A percentile compares a stretch with the other conserved stretches of the same genome.
Evolutionary conservation across 1,140 invertebrate genomes (phyloP).

Genomic region (Cyphomyrmex costatus): DNA sequence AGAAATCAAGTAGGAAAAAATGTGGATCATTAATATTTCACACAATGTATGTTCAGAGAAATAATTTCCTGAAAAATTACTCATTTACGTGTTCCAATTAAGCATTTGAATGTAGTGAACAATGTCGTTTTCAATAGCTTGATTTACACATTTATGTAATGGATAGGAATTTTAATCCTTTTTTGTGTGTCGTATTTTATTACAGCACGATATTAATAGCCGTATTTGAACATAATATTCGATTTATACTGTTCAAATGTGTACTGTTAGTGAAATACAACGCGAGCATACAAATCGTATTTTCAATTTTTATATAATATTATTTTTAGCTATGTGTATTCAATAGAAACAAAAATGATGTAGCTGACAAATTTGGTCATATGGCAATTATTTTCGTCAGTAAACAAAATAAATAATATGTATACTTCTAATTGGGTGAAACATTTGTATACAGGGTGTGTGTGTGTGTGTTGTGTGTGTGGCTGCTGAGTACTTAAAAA

Average conservation of each 20-base stretch:
- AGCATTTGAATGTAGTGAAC: constrained; percentile 1
- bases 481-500: too few species aligned
- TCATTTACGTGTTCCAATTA: constrained; percentile 44
- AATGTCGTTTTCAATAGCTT: neutral
- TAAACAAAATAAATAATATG: neutral
- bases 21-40: constrained; percentile 53
- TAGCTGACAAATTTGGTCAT: neutral
- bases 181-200: neutral
- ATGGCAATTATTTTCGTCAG: neutral
- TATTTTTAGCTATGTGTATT: constrained; percentile 19
- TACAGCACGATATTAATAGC: neutral
- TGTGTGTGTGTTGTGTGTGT: too few species aligned
- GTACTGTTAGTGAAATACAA: neutral
- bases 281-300: neutral
- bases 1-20: constrained; percentile 27
- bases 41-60: neutral
- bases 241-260: neutral
- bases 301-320: constrained; percentile 11
- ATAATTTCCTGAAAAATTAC: constrained; percentile 53
- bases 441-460: neutral
- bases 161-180: constrained; percentile 35
- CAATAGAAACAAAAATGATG: neutral
- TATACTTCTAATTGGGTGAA: neutral
- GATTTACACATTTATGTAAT: neutral
- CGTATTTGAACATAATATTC: neutral